These are phyloP conservation scores for Anarhynchus alexandrinus DNA, from an alignment of 2,113 vertebrate genomes.

Conservation along the genomic window DNA sequence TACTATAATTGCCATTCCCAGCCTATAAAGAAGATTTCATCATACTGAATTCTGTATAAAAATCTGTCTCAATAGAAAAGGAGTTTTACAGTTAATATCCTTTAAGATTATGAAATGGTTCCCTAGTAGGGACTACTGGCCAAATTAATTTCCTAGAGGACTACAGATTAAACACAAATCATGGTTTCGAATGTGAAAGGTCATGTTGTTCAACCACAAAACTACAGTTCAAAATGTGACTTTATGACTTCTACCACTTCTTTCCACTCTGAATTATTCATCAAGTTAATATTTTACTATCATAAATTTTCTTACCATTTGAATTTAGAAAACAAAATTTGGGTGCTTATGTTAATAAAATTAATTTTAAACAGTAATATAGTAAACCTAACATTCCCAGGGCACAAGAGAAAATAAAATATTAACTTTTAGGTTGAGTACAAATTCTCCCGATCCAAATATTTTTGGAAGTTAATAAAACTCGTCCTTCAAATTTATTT, in stretches of 20 bases:
- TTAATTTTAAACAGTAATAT: background rate
- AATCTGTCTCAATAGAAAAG: background rate
- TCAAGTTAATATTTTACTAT: background rate
- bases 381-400: background rate
- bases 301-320: background rate
- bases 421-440: background rate
- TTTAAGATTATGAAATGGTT: background rate
- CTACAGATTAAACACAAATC: constrained; percentile 16
- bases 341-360: background rate
- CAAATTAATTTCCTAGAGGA: constrained; percentile 26
- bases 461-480: background rate
- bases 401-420: background rate
- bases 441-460: background rate
- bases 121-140: background rate
- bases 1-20: background rate
- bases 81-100: background rate
- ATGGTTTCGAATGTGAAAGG: background rate
- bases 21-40: background rate
- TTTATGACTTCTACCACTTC: background rate
- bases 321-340: background rate
- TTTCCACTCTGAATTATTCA: background rate
- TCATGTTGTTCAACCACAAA: background rate
- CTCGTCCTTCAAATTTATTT: background rate
- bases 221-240: background rate
- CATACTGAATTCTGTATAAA: background rate